Percentiles rank a stretch among this genome's conserved stretches.
Conservation (phyloP, 2,113 vertebrate species). For the Erinaceus europaeus region DNA sequence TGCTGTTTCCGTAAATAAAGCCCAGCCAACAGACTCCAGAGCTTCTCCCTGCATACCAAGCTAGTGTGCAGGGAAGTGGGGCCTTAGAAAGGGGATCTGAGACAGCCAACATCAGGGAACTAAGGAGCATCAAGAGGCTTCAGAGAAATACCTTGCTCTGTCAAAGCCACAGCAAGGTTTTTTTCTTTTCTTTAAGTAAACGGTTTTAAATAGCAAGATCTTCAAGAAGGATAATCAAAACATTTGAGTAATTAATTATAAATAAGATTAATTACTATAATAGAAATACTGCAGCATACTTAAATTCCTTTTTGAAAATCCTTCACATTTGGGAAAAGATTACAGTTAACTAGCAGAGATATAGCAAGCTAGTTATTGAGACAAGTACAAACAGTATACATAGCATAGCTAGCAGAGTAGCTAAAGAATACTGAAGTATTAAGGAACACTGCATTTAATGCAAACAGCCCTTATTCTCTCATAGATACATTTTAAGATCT, state of each 20-base stretch:
- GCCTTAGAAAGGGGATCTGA: constrained; percentile 77
- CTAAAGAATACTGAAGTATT: too few species aligned
- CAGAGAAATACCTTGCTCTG: not conserved
- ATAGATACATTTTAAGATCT: not conserved
- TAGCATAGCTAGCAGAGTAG: fast-evolving
- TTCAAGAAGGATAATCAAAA: not conserved
- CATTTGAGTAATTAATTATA: not conserved
- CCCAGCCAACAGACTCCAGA: constrained; percentile 80
- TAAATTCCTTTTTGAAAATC: constrained; percentile 1
- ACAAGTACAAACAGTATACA: not conserved
- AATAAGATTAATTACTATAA: not conserved
- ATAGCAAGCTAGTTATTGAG: not conserved
- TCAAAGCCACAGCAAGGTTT: not conserved
- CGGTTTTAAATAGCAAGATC: not conserved
- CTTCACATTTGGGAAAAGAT: not conserved
- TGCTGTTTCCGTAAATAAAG: constrained; percentile 91
- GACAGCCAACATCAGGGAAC: constrained; percentile 74
- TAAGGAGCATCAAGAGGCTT: fast-evolving
- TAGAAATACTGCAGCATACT: not conserved
- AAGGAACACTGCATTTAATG: not conserved
- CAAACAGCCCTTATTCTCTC: not conserved
- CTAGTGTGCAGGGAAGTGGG: constrained; percentile 81
- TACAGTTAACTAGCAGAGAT: not conserved
- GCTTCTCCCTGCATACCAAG: constrained; percentile 85
- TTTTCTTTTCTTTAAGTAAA: not conserved